phyloP scores from a whole-genome alignment of 2,113 vertebrate genomes.

The Marmota monax region DNA sequence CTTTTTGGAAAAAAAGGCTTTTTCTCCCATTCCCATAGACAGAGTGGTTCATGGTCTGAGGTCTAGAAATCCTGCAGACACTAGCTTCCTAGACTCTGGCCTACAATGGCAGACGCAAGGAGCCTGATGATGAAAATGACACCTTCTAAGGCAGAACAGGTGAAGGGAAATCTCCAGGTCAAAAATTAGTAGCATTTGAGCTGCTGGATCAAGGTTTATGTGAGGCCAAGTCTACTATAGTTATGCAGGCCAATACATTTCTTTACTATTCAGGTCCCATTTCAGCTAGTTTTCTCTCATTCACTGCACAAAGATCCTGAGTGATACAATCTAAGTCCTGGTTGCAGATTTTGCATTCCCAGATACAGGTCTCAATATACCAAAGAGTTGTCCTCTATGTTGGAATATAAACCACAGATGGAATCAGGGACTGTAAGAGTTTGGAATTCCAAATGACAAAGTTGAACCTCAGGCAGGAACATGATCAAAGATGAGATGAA shows the following conservation, averaged over 20 bases:
- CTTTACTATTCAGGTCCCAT: neutral
- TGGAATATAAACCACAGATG: neutral
- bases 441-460: conserved; percentile 55
- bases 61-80: neutral
- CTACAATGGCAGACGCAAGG: neutral
- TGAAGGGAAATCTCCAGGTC: neutral
- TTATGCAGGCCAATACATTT: neutral
- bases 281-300: conserved; percentile 3
- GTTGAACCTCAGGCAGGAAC: conserved; percentile 47
- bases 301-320: conserved; percentile 28
- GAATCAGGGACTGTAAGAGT: neutral
- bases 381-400: conserved; percentile 34
- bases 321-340: conserved; percentile 16
- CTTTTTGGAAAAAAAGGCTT: conserved; percentile 4
- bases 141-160: neutral
- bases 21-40: neutral
- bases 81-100: neutral
- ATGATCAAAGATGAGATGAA: conserved; percentile 32
- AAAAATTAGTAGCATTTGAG: neutral
- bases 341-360: conserved; percentile 46
- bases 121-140: neutral
- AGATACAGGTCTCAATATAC: neutral
- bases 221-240: neutral
- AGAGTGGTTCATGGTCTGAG: neutral
- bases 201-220: neutral